Conservation (phyloP, 2,113 vertebrate species). For the Ardeotis arabs region DNA sequence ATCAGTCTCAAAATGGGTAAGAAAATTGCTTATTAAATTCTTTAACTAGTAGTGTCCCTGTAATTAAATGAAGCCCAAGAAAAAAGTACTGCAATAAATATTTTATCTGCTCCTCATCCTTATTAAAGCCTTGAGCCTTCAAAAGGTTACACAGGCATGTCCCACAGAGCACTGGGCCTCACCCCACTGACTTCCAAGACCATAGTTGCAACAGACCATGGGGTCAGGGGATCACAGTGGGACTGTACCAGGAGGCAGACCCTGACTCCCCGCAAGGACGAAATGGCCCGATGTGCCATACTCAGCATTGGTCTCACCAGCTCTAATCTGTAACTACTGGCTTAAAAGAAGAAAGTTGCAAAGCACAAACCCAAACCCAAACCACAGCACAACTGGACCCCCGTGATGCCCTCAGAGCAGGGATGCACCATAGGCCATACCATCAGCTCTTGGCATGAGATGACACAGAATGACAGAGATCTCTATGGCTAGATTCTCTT, state of each 20-base stretch:
- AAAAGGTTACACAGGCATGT: background rate
- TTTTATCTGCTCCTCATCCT: background rate
- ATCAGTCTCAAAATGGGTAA: slow-evolving; percentile 10
- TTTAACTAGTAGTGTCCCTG: background rate
- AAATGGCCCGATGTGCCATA: background rate
- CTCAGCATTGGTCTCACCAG: background rate
- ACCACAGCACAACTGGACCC: background rate
- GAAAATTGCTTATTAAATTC: slow-evolving; percentile 38
- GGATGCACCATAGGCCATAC: too few species aligned
- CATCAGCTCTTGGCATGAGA: background rate
- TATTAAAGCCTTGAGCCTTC: background rate
- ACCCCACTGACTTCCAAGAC: background rate
- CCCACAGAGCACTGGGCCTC: background rate
- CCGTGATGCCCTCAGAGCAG: background rate
- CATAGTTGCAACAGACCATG: background rate
- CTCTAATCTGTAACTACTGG: background rate
- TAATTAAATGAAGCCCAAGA: background rate
- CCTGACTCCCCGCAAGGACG: background rate
- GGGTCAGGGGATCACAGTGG: background rate
- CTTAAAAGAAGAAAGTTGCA: background rate
- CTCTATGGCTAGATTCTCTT: background rate
- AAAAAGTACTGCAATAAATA: background rate
- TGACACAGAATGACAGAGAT: background rate
- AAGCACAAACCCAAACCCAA: background rate
- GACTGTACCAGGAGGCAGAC: background rate